Evolutionary conservation across 2,797 vertebrate species (phyloP), one percentile per base, ranked within the genome.

Genomic region (Holocentrus rufus): DNA sequence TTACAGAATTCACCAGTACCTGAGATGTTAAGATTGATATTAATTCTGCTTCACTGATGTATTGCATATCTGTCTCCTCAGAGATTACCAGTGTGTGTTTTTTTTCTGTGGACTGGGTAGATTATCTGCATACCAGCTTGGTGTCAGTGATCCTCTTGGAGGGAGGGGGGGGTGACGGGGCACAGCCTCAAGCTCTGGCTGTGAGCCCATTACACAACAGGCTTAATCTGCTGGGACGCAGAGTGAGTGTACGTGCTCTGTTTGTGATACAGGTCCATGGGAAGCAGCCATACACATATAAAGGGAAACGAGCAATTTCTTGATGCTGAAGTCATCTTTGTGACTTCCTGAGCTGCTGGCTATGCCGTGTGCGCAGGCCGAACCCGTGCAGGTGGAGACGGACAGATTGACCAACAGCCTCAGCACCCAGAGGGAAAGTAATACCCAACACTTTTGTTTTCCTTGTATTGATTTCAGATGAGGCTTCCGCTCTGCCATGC

Each of bases 121-220:
- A 90, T 89, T 85, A 87, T 89, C 76, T 85, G 61, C 62, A 71
- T 76, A 76, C 76, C 74, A 85, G 87, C 88, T 80, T 83, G 74
- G 77, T 81, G 80, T 76, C 82, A 83, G 80, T 77, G 81, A 83
- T 86, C 83, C 79, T 83, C 74, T 84, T 65, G 46, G 78, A 55
- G 11, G 7, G 70, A 69, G 9, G 70, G 72, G 71, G 69, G 71
- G 74, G 74, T 42, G 70, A 76, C 59, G 72, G 60, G 66, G 65
- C 65, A 80, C 77, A 85, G 85, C 77, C 66, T 61, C 81, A 58
- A 72, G 79, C 66, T 84, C 76, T 83, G 88, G 85, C 88, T 84
- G 69, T 69, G 77, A 85, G 84, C 84, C 84, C 82, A 77, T 89
- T 88, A 90, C 86, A 91, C 90, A 91, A 91, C 87, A 80, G 71